A percentile compares a stretch with the other conserved stretches of the same genome.
Evolutionary conservation across 1,140 invertebrate genomes (phyloP).

Genomic region (Ditylenchus dipsaci): DNA sequence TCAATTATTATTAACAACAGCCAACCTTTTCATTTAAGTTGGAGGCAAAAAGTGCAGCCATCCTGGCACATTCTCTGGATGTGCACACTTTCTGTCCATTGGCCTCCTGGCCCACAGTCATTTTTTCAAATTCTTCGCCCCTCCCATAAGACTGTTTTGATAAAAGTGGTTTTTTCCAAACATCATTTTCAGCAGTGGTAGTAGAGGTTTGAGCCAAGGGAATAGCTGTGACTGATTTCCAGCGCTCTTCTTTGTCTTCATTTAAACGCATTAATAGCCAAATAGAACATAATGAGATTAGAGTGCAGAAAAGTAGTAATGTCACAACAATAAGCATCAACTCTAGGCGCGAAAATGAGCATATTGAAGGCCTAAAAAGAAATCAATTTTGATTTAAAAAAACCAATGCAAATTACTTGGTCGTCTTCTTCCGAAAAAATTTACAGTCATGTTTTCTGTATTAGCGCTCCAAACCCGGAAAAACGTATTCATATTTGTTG

Average conservation of each 20-base stretch:
- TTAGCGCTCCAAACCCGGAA: too few relatives aligned
- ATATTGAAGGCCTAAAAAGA: neutral
- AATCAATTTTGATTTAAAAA: too few relatives aligned
- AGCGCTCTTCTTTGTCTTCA: neutral
- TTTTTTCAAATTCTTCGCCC: neutral
- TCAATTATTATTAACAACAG: neutral
- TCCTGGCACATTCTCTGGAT: slow-evolving; percentile 42
- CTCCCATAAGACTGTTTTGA: neutral
- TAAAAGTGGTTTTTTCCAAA: neutral
- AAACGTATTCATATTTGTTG: too few relatives aligned
- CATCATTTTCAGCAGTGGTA: neutral
- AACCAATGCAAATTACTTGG: neutral
- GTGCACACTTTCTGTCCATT: slow-evolving; percentile 48
- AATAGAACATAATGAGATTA: slow-evolving; percentile 2
- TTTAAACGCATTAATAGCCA: slow-evolving; percentile 5
- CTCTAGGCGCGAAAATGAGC: slow-evolving; percentile 9
- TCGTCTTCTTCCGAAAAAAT: neutral
- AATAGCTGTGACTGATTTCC: neutral
- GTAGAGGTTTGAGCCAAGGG: neutral
- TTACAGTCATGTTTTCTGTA: too few relatives aligned
- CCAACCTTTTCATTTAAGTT: slow-evolving; percentile 47
- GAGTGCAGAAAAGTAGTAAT: neutral
- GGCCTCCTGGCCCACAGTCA: neutral
- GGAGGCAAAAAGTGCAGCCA: slow-evolving; percentile 45
- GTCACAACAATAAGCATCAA: slow-evolving; percentile 3